Evolutionary conservation across 23 tunicate species (phyloP).

Genomic region (Trididemnum nubilum): DNA sequence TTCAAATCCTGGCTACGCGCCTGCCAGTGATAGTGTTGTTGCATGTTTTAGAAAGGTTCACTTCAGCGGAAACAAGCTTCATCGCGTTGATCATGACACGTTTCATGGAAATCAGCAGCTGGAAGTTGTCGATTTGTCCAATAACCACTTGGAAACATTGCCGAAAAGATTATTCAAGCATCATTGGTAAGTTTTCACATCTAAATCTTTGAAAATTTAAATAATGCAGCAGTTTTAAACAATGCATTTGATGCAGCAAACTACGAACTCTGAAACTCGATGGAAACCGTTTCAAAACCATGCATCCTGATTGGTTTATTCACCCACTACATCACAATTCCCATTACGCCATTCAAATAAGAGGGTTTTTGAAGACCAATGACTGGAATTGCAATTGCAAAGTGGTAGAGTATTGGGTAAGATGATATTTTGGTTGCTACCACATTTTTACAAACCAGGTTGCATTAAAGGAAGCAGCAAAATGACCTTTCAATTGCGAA

Average conservation of each 20-base stretch:
- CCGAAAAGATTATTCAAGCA: slow-evolving; percentile 2
- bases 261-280: background rate
- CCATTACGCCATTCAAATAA: background rate
- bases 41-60: slow-evolving; percentile 22
- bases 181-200: background rate
- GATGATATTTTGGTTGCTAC: too few species aligned
- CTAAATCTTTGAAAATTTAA: background rate
- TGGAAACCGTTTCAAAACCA: background rate
- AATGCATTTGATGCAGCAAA: background rate
- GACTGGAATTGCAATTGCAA: slow-evolving; percentile 12
- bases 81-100: background rate
- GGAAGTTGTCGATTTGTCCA: background rate
- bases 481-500: too few species aligned
- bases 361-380: background rate
- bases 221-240: background rate
- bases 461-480: too few species aligned
- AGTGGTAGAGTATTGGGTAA: slow-evolving; percentile 7
- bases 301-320: slow-evolving; percentile 22
- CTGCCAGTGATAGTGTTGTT: too few species aligned
- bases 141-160: background rate
- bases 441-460: too few species aligned
- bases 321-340: background rate
- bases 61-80: slow-evolving; percentile 1
- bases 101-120: background rate
- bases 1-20: too few species aligned